Conservation (phyloP, 2,888 invertebrate genomes). For the Parascotia fuliginaria region DNA sequence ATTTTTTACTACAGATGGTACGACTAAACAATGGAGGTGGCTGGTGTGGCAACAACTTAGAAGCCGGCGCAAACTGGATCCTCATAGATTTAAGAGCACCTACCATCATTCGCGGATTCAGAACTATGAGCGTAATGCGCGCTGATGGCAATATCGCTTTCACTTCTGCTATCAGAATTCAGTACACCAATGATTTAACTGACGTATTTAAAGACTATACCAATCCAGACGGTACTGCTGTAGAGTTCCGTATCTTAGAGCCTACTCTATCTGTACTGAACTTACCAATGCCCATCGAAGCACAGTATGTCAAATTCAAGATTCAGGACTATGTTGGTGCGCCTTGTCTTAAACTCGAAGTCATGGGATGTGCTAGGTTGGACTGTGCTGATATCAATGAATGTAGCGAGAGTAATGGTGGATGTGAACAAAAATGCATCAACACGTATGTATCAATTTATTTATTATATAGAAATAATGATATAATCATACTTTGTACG, state of each 20-base stretch:
- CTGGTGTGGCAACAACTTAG: constrained; percentile 95
- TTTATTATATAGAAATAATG: too few relatives aligned
- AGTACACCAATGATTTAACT: constrained; percentile 95
- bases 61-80: constrained; percentile 96
- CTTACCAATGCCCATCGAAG: constrained; percentile 95
- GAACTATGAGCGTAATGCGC: constrained; percentile 95
- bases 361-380: constrained; percentile 96
- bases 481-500: background rate
- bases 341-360: constrained; percentile 95
- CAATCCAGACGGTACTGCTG: constrained; percentile 96
- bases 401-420: constrained; percentile 94
- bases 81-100: constrained; percentile 95
- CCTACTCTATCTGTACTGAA: constrained; percentile 96
- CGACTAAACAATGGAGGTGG: constrained; percentile 93
- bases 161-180: constrained; percentile 94
- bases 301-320: constrained; percentile 94
- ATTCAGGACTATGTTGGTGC: constrained; percentile 95
- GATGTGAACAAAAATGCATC: constrained; percentile 96
- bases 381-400: constrained; percentile 96
- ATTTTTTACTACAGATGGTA: constrained; percentile 87
- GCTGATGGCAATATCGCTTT: constrained; percentile 94
- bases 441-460: constrained; percentile 85
- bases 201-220: constrained; percentile 96
- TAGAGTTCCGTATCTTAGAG: constrained; percentile 95
- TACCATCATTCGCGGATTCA: constrained; percentile 94